A percentile compares a stretch with the other conserved stretches of the same genome.
Evolutionary conservation across 2,797 vertebrate genomes (phyloP).

Genomic region (Ciconia nigra): DNA sequence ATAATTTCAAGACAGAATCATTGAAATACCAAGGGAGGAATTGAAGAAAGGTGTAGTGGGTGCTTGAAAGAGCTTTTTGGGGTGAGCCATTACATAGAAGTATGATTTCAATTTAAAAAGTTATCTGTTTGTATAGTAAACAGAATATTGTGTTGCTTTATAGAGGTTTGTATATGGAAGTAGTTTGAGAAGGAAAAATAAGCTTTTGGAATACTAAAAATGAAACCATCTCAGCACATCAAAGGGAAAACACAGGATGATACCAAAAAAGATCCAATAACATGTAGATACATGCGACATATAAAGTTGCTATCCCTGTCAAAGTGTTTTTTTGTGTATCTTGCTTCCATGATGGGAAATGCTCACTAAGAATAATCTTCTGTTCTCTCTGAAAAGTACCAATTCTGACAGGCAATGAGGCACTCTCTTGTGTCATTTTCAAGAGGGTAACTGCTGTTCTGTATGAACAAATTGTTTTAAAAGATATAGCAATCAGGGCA

Average conservation of each 20-base stretch:
- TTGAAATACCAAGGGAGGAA: background rate
- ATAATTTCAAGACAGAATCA: constrained; percentile 44
- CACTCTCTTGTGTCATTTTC: background rate
- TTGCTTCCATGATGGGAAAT: background rate
- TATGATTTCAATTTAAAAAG: background rate
- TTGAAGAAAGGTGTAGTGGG: background rate
- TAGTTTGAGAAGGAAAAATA: background rate
- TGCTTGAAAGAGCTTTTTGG: background rate
- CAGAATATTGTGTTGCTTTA: background rate
- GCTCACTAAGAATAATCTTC: background rate
- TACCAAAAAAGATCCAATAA: background rate
- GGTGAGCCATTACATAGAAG: background rate
- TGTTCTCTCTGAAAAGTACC: background rate
- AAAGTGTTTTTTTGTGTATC: background rate
- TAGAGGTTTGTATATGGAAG: background rate
- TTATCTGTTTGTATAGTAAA: background rate
- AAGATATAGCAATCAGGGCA: background rate
- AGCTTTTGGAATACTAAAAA: background rate
- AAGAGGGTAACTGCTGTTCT: background rate
- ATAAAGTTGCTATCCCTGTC: background rate
- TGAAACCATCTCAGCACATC: background rate
- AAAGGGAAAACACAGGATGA: background rate
- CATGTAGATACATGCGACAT: background rate
- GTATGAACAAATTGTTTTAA: background rate
- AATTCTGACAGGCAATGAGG: background rate